Evolutionary conservation across 2,797 vertebrate species (phyloP), one percentile per base, ranked within the genome.

Genomic region (Hafferia zeledoni): DNA sequence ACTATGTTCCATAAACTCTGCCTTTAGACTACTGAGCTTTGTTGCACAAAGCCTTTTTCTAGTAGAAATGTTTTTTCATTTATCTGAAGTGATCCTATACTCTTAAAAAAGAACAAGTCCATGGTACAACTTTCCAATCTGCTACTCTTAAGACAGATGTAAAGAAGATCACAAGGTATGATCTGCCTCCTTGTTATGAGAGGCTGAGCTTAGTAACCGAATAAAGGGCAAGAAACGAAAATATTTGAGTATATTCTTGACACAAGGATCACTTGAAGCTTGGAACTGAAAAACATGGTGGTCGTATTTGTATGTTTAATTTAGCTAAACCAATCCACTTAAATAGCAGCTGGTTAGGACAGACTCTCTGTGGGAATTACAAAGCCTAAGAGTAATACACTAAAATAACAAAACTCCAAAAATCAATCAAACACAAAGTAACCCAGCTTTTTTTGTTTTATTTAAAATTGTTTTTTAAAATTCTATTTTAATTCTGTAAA

Each of bases 1-100:
- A 80, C 13, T 37, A 1, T 27, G 17, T 18, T 74, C 55, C 77
- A n/a, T 28, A 80, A 46, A 6, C 4, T 39, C 16, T 60, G 2
- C 16, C 2, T 83, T 87, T 47, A 69, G 18, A 41, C 27, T 63
- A 16, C 13, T 22, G 5, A 67, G n/a, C 8, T 50, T 65, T 85
- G 27, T 8, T 5, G 2, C 0, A 2, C 6, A 4, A 12, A 43
- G 17, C 5, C 23, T 69, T 67, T 47, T n/a, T 17, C 52, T 37
- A 20, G 16, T 17, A n/a, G n/a, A 65, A 86, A 72, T 35, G 41
- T 2, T 6, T 68, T 60, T 70, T 30, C 23, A 6, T 44, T 11
- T 12, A 49, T 4, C 23, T 83, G 25, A 79, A 76, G 13, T 41
- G 30, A 61, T 57, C 15, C 17, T 65, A 10, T 10, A 15, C 4